phyloP scores from a whole-genome alignment of 2,888 invertebrate genomes.

The Platycheirus albimanus region DNA sequence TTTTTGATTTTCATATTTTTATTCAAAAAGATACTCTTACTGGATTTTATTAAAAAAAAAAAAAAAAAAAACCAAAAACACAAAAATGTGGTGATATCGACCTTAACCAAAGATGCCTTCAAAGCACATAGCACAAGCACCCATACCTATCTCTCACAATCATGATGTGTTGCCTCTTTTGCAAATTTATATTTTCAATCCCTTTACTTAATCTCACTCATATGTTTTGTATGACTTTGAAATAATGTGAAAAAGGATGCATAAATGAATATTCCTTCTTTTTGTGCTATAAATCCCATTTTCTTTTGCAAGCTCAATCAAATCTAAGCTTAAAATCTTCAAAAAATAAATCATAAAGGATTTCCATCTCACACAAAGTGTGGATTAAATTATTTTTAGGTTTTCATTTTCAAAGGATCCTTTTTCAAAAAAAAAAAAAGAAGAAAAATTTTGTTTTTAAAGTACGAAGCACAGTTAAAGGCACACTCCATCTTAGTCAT shows the following conservation, averaged over 20 bases:
- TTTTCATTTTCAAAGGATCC: background rate
- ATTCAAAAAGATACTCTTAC: too few species aligned
- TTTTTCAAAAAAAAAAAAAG: conserved; percentile 10
- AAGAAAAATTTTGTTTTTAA: conserved; percentile 8
- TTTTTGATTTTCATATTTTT: too few species aligned
- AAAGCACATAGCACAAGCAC: too few species aligned
- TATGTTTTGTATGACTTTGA: background rate
- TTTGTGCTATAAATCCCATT: background rate
- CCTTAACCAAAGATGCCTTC: too few species aligned
- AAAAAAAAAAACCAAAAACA: too few species aligned
- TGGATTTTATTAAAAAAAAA: too few species aligned
- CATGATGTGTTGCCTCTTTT: background rate
- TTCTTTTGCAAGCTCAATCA: conserved; percentile 4
- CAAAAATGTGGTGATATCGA: too few species aligned
- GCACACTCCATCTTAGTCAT: conserved; percentile 21
- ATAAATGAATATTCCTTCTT: background rate
- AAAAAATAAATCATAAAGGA: conserved; percentile 17
- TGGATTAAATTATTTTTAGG: conserved; percentile 15
- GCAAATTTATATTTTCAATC: background rate
- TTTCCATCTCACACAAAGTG: too few species aligned
- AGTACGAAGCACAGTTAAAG: background rate
- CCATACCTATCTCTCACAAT: too few species aligned
- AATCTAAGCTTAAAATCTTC: background rate
- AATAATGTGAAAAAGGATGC: background rate
- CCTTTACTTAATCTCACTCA: background rate